These are phyloP conservation scores for Danio jaintianensis DNA, from an alignment of 2,797 vertebrate genomes.

Conservation along the genomic window DNA sequence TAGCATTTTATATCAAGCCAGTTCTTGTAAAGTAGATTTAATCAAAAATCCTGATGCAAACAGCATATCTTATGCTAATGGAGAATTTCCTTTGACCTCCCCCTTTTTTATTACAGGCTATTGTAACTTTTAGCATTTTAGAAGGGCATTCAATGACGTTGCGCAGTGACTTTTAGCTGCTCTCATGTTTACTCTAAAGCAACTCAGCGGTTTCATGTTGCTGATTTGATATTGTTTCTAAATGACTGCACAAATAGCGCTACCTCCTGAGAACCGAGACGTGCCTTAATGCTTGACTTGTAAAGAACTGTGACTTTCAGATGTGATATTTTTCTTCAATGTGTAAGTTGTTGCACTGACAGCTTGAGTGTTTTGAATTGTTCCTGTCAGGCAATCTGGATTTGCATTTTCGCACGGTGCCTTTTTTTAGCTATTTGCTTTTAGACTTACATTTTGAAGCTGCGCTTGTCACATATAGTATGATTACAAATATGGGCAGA, in stretches of 20 bases:
- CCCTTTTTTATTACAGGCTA: conserved; percentile 39
- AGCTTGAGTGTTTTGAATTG: conserved; percentile 44
- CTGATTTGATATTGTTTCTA: conserved; percentile 20
- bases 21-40: conserved; percentile 57
- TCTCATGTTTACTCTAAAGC: not conserved
- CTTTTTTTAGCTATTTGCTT: conserved; percentile 41
- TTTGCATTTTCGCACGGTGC: conserved; percentile 45
- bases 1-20: conserved; percentile 50
- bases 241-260: conserved; percentile 1
- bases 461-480: conserved; percentile 45
- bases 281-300: not conserved
- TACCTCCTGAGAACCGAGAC: conserved; percentile 14
- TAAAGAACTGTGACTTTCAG: conserved; percentile 21
- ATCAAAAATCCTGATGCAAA: conserved; percentile 49
- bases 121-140: not conserved
- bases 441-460: conserved; percentile 44
- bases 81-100: conserved; percentile 68
- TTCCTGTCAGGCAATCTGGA: conserved; percentile 46
- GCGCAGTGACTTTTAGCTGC: not conserved
- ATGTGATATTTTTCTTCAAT: not conserved
- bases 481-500: conserved; percentile 45
- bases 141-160: not conserved
- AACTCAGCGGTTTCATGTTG: conserved; percentile 9
- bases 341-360: conserved; percentile 27
- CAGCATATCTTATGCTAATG: conserved; percentile 60